phyloP scores from a whole-genome alignment of 2,888 invertebrate genomes.

The Tenthredo amoena region DNA sequence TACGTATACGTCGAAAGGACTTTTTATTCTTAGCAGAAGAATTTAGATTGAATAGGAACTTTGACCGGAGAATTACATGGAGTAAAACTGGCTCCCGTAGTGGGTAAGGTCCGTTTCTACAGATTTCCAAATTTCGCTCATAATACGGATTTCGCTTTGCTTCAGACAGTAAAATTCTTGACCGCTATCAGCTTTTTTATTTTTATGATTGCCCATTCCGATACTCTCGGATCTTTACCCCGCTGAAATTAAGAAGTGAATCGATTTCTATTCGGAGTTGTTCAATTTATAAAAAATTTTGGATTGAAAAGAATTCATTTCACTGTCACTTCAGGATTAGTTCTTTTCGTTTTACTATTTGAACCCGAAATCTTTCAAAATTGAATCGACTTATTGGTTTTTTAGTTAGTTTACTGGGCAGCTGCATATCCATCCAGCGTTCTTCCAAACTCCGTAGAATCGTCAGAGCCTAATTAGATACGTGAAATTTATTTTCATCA shows the following conservation, averaged over 20 bases:
- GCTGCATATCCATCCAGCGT: not conserved
- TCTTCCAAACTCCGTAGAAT: not conserved
- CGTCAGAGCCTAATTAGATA: not conserved
- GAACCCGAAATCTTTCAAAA: too few species aligned
- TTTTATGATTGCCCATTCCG: slow-evolving; percentile 5
- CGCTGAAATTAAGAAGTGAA: not conserved
- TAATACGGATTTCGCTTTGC: slow-evolving; percentile 19
- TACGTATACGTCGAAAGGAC: too few species aligned
- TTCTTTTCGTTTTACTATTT: too few species aligned
- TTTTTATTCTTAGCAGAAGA: not conserved
- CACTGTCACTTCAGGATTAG: too few species aligned
- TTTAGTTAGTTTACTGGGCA: not conserved
- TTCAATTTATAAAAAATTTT: not conserved
- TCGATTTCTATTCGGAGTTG: not conserved
- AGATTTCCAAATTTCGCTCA: slow-evolving; percentile 57
- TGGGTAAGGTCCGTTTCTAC: slow-evolving; percentile 56
- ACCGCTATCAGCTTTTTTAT: not conserved
- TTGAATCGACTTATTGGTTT: too few species aligned
- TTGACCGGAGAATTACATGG: slow-evolving; percentile 52
- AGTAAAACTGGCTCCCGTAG: slow-evolving; percentile 55
- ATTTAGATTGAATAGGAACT: not conserved
- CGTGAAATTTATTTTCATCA: not conserved
- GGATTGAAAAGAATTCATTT: not conserved
- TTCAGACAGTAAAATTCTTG: slow-evolving; percentile 18
- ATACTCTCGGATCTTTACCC: not conserved